phyloP scores from a whole-genome alignment of 2,113 vertebrate genomes.

The Odocoileus hemionus region DNA sequence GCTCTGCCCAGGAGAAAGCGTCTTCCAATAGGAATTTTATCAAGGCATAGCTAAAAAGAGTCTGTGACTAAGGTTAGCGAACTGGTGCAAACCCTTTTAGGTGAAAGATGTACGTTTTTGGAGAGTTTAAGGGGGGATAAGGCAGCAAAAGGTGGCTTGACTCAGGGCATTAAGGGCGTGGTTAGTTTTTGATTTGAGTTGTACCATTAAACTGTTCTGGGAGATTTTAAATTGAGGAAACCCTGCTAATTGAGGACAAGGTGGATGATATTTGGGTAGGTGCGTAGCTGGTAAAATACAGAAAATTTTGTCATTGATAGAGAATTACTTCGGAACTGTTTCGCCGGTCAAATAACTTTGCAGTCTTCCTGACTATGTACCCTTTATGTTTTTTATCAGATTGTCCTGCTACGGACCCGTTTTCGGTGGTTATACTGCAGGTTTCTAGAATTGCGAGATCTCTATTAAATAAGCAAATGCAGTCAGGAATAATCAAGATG shows the following conservation, averaged over 20 bases:
- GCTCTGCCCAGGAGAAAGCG: background rate
- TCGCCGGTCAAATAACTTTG: slow-evolving; percentile 56
- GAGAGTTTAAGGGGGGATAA: background rate
- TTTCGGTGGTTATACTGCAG: slow-evolving; percentile 32
- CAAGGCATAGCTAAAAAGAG: background rate
- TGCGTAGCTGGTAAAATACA: slow-evolving; percentile 25
- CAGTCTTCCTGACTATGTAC: background rate
- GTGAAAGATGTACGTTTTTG: background rate
- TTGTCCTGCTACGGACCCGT: slow-evolving; percentile 28
- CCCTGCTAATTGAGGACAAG: background rate
- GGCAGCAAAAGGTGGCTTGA: slow-evolving; percentile 3
- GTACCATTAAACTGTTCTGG: background rate
- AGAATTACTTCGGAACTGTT: slow-evolving; percentile 53
- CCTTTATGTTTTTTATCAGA: slow-evolving; percentile 32
- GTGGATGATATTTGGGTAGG: slow-evolving; percentile 8
- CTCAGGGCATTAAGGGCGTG: slow-evolving; percentile 46
- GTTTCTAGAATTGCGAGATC: background rate
- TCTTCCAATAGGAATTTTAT: background rate
- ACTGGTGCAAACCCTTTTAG: background rate
- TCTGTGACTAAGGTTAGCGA: background rate
- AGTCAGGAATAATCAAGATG: background rate
- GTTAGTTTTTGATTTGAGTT: slow-evolving; percentile 36
- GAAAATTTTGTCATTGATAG: background rate
- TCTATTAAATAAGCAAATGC: fast-evolving
- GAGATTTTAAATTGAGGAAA: background rate